Evolutionary conservation across 2,113 vertebrate species (phyloP), one percentile per base, ranked within the genome.

Genomic region (western clawed frog (Xenopus tropicalis)): DNA sequence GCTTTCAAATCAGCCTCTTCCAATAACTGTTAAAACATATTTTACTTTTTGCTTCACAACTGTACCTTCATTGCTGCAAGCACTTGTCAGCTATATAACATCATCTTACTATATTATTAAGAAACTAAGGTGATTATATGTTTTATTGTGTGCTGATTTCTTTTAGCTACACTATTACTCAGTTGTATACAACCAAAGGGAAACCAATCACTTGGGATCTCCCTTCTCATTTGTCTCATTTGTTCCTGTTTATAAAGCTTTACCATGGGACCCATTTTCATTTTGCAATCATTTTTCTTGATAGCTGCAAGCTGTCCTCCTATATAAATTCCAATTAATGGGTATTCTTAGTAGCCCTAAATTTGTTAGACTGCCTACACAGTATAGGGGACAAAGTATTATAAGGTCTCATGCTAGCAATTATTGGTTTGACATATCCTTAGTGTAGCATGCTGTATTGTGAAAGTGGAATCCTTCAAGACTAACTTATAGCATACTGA

Each of bases 231-330:
- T 57, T 57, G 10, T 11, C 20, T 19, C 4, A 16, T 5, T 10
- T n/a, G n/a, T 37, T 37, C 29, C 29, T 37, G 54, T 17, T 57
- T 57, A 20, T 57, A 57, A 7, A 11, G 19, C 54, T 57, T 57
- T 20, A 57, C 19, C 7, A 7, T 14, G 54, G 54, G 54, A 11
- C 16, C 44, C 48, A 21, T 8, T 37, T 6, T 37, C 29, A n/a
- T 51, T 19, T 51, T 62, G 43, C 25, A 71, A 61, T 61, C 42
- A 61, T 71, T 52, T 21, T 25, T 51, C 22, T 20, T 62, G 22
- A 22, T 12, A 44, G 2, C 17, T 65, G 7, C 42, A 65, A 65
- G 17, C 29, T 61, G 17, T 21, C 37, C 42, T 61, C 21, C 20
- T 20, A 70, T 61, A 61, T 37, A 46, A 19, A 70, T 17, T 44